Percentiles rank a stretch among this genome's conserved stretches.
These are phyloP conservation scores for Bradynema listronoti DNA, from an alignment of 1,140 invertebrate species.

Conservation along the genomic window DNA sequence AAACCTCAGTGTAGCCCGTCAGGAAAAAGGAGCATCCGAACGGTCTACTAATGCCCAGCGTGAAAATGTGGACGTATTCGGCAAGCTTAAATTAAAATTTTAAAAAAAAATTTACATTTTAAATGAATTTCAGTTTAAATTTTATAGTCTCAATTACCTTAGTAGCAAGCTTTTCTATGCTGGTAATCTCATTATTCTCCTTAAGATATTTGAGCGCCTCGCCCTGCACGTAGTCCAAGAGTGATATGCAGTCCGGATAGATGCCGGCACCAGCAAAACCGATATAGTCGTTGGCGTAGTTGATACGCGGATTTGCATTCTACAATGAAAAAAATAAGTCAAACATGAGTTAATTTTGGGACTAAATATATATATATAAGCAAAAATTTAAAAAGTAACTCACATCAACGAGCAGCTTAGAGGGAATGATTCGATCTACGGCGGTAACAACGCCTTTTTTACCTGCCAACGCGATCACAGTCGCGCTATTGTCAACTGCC, in stretches of 20 bases:
- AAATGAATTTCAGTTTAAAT: slow-evolving; percentile 9
- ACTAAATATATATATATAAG: neutral
- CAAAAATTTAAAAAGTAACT: neutral
- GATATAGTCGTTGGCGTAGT: slow-evolving; percentile 85
- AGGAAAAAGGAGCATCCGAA: slow-evolving; percentile 49
- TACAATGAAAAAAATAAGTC: slow-evolving; percentile 14
- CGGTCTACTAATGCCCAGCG: slow-evolving; percentile 50
- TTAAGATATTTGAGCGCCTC: slow-evolving; percentile 49
- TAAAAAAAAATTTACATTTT: slow-evolving; percentile 17
- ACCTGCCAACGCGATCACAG: slow-evolving; percentile 83
- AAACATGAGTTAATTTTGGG: neutral
- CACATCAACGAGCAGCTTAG: slow-evolving; percentile 66
- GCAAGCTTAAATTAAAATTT: slow-evolving; percentile 31
- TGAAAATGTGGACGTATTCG: slow-evolving; percentile 56
- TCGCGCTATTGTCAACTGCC: slow-evolving; percentile 97
- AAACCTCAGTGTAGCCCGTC: slow-evolving; percentile 60
- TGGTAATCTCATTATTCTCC: slow-evolving; percentile 41
- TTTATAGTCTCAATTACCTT: no score
- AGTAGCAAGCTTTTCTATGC: slow-evolving; percentile 44
- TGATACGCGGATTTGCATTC: slow-evolving; percentile 80
- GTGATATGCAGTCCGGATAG: slow-evolving; percentile 46
- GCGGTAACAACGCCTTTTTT: slow-evolving; percentile 95
- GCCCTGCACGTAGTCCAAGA: slow-evolving; percentile 45
- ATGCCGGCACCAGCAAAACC: slow-evolving; percentile 65
- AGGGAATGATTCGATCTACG: slow-evolving; percentile 93